These are phyloP conservation scores for Metopia argyrocephala DNA, from an alignment of 2,888 invertebrate species.

Conservation along the genomic window DNA sequence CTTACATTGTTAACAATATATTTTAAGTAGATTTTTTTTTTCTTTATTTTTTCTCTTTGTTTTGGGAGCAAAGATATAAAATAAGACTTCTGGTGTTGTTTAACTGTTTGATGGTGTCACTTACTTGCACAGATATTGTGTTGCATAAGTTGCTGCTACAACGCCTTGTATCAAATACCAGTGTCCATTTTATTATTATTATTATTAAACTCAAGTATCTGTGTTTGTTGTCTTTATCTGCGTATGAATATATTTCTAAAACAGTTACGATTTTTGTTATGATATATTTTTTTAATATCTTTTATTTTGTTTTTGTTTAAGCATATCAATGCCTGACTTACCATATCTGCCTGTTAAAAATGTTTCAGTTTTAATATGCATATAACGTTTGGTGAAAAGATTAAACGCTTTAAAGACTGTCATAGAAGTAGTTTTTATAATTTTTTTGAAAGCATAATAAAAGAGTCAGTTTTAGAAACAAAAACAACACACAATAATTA, in stretches of 20 bases:
- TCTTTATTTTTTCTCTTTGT: background rate
- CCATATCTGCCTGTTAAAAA: slow-evolving; percentile 9
- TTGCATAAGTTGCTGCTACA: slow-evolving; percentile 42
- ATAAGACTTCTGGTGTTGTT: slow-evolving; percentile 55
- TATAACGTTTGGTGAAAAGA: slow-evolving; percentile 12
- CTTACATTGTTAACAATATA: slow-evolving; percentile 43
- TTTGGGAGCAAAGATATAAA: slow-evolving; percentile 7
- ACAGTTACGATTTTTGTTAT: slow-evolving; percentile 27
- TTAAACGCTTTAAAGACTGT: background rate
- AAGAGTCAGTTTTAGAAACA: too few species aligned
- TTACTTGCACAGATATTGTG: slow-evolving; percentile 49
- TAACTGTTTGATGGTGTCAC: slow-evolving; percentile 57
- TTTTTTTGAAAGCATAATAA: background rate
- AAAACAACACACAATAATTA: too few species aligned
- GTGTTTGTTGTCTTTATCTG: background rate
- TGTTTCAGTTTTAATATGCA: slow-evolving; percentile 14
- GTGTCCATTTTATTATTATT: background rate
- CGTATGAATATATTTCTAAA: slow-evolving; percentile 4
- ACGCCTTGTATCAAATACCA: slow-evolving; percentile 19
- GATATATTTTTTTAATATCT: background rate
- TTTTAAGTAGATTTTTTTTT: background rate
- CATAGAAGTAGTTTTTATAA: background rate
- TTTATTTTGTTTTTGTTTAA: background rate
- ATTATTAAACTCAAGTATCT: too few species aligned
- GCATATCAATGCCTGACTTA: slow-evolving; percentile 17